Conservation (phyloP, 2,797 vertebrate genomes). For the Odontamblyopus lacepedii region DNA sequence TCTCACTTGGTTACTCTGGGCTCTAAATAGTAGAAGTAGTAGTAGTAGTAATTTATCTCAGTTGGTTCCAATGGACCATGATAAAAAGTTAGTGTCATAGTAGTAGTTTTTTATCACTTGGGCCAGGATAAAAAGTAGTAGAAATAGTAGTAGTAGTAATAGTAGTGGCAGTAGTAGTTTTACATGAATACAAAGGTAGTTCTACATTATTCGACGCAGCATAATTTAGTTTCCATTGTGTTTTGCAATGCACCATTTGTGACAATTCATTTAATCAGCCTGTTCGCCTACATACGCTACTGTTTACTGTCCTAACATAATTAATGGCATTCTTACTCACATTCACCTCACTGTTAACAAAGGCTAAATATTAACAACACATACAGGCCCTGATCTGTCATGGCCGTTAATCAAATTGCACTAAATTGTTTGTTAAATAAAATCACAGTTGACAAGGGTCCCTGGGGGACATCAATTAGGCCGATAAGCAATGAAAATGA, state of each 20-base stretch:
- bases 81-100: too few relatives aligned
- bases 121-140: too few relatives aligned
- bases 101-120: too few relatives aligned
- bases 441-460: conserved; percentile 64
- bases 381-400: conserved; percentile 51
- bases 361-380: conserved; percentile 38
- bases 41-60: too few relatives aligned
- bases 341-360: conserved; percentile 21
- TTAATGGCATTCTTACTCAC: conserved; percentile 32
- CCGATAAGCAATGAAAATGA: conserved; percentile 80
- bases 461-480: conserved; percentile 72
- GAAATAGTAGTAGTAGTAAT: neutral
- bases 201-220: too few relatives aligned
- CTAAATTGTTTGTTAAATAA: conserved; percentile 79
- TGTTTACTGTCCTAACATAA: conserved; percentile 21
- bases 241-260: too few relatives aligned
- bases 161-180: neutral
- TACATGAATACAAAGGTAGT: too few relatives aligned
- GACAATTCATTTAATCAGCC: neutral
- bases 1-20: too few relatives aligned
- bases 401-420: conserved; percentile 77
- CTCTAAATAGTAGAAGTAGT: neutral
- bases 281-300: neutral
- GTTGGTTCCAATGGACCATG: too few relatives aligned
- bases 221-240: neutral